Conservation (phyloP, 2,888 invertebrate species). For the Cyrtodaria siliqua region DNA sequence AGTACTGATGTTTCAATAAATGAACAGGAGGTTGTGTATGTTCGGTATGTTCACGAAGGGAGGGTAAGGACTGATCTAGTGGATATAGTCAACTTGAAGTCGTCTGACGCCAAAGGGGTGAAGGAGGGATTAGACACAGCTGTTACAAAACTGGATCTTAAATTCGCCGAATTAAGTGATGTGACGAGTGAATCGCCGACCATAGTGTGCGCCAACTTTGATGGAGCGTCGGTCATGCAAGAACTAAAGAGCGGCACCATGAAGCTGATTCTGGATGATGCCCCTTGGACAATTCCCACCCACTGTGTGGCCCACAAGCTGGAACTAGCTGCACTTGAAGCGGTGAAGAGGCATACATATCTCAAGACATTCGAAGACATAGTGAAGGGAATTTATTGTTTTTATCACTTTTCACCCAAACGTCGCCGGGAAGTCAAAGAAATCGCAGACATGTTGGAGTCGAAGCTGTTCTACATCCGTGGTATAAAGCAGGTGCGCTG, state of each 20-base stretch:
- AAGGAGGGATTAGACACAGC: too few species aligned
- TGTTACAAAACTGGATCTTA: too few species aligned
- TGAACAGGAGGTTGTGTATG: too few species aligned
- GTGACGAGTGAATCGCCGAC: background rate
- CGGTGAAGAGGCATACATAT: conserved; percentile 8
- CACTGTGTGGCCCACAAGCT: conserved; percentile 14
- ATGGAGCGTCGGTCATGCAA: conserved; percentile 12
- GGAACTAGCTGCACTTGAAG: conserved; percentile 13
- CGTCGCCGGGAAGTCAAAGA: conserved; percentile 1
- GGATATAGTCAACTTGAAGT: too few species aligned
- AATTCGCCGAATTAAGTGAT: background rate
- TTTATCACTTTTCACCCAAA: conserved; percentile 5
- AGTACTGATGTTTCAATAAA: too few species aligned
- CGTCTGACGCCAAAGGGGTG: too few species aligned
- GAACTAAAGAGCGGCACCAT: background rate
- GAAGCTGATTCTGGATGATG: background rate
- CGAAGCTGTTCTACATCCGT: background rate
- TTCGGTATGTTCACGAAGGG: too few species aligned
- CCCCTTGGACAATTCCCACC: background rate
- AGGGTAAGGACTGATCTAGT: too few species aligned
- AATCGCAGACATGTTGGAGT: conserved; percentile 1
- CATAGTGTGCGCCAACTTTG: conserved; percentile 5
- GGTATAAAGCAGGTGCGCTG: background rate
- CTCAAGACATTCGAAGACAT: conserved; percentile 7
- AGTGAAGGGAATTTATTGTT: conserved; percentile 4